These are phyloP conservation scores for Brachionus calyciflorus DNA, from an alignment of 1,140 invertebrate species.

Conservation along the genomic window DNA sequence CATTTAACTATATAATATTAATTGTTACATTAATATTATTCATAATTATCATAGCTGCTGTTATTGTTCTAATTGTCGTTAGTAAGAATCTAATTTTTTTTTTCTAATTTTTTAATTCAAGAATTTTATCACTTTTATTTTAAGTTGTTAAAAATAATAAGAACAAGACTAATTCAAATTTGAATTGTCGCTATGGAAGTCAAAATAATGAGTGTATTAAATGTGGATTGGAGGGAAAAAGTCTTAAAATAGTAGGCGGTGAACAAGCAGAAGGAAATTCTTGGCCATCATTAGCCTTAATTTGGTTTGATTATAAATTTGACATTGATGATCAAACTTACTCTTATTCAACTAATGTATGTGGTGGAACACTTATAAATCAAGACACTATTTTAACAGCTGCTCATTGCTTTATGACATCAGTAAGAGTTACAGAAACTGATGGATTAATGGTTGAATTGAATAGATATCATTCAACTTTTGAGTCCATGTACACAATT, in stretches of 20 bases:
- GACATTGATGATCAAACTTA: not conserved
- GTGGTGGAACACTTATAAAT: slow-evolving; percentile 73
- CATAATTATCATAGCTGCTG: too few species aligned
- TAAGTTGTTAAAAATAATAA: too few species aligned
- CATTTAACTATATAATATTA: too few species aligned
- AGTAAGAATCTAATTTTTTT: too few species aligned
- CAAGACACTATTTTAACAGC: slow-evolving; percentile 71
- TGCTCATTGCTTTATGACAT: slow-evolving; percentile 66
- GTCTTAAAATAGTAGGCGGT: slow-evolving; percentile 32
- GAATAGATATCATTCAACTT: slow-evolving; percentile 22
- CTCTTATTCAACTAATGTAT: too few species aligned
- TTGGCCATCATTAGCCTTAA: slow-evolving; percentile 31
- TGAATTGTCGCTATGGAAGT: too few species aligned
- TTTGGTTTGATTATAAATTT: slow-evolving; percentile 1
- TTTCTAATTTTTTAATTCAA: too few species aligned
- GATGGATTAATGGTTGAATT: not conserved
- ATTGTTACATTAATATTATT: too few species aligned
- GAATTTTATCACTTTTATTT: too few species aligned
- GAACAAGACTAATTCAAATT: too few species aligned
- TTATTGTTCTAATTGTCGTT: too few species aligned
- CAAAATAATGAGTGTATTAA: slow-evolving; percentile 3
- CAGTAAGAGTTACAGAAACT: not conserved
- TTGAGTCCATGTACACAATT: slow-evolving; percentile 38
- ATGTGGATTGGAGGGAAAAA: slow-evolving; percentile 37
- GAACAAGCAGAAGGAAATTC: not conserved